A percentile compares a stretch with the other conserved stretches of the same genome.
Conservation (phyloP, 2,113 vertebrate species). For the Embiotoca jacksoni region DNA sequence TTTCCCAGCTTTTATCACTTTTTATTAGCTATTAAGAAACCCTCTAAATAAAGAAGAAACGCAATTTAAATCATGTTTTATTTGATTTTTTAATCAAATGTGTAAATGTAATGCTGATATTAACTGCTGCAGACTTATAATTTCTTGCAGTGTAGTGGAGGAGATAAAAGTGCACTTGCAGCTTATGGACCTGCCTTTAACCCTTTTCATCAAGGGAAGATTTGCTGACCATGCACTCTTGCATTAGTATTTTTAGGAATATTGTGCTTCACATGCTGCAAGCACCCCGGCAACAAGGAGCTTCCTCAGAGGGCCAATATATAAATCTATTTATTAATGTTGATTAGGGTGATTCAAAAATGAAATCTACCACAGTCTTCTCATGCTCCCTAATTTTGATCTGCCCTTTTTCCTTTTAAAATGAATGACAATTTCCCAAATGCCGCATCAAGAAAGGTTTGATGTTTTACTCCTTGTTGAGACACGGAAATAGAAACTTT, state of each 20-base stretch:
- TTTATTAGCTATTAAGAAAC: neutral
- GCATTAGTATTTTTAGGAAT: neutral
- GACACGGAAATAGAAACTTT: too few relatives aligned
- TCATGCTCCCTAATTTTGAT: too few relatives aligned
- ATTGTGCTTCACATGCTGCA: neutral
- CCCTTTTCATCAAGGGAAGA: conserved; percentile 12
- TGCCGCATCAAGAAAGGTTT: too few relatives aligned
- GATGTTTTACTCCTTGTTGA: too few relatives aligned
- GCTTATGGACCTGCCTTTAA: conserved; percentile 23
- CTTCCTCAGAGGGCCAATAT: neutral
- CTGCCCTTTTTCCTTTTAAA: too few relatives aligned
- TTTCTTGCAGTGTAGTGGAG: neutral
- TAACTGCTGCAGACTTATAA: neutral
- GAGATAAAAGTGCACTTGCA: neutral
- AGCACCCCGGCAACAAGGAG: neutral
- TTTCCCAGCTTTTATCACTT: neutral
- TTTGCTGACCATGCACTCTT: conserved; percentile 31
- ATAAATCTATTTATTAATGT: too few relatives aligned
- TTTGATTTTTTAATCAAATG: neutral
- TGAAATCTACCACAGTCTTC: too few relatives aligned
- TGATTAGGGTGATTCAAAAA: too few relatives aligned
- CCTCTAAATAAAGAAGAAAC: neutral
- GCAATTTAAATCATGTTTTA: neutral
- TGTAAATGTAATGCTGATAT: neutral
- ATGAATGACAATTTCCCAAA: too few relatives aligned